Conservation (phyloP, 2,888 invertebrate genomes). For the Lamellibrachia satsuma region DNA sequence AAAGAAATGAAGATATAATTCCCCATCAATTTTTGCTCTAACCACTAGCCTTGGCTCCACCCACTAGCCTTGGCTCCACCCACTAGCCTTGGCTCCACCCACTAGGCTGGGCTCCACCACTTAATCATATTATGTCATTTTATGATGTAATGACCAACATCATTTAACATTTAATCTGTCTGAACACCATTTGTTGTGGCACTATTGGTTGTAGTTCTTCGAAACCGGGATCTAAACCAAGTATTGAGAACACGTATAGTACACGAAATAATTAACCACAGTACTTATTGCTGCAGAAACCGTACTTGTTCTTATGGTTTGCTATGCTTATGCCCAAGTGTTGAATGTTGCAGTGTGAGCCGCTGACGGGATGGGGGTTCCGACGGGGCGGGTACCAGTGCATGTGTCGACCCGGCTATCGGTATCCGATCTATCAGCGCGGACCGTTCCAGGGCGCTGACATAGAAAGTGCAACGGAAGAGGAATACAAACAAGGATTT, state of each 20-base stretch:
- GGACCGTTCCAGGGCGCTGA: conserved; percentile 82
- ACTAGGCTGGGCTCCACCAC: too few species aligned
- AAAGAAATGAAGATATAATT: background rate
- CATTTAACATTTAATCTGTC: too few species aligned
- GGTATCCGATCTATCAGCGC: conserved; percentile 86
- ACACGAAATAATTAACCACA: background rate
- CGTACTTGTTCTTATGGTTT: too few species aligned
- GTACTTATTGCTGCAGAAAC: background rate
- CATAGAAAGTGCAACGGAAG: conserved; percentile 88
- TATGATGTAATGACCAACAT: too few species aligned
- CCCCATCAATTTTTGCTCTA: background rate
- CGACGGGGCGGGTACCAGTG: conserved; percentile 83
- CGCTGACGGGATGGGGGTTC: conserved; percentile 94
- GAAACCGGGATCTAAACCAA: too few species aligned
- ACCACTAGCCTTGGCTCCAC: too few species aligned
- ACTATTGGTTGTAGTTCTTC: too few species aligned
- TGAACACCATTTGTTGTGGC: too few species aligned
- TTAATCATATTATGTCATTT: background rate
- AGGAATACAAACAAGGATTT: conserved; percentile 87
- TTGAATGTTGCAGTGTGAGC: conserved; percentile 80
- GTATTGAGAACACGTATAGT: too few species aligned
- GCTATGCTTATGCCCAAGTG: background rate
- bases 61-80: background rate
- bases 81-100: background rate
- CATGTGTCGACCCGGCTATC: conserved; percentile 83